These are phyloP conservation scores for Lordiphosa stackelbergi DNA, from an alignment of 1,140 invertebrate species.

Conservation along the genomic window DNA sequence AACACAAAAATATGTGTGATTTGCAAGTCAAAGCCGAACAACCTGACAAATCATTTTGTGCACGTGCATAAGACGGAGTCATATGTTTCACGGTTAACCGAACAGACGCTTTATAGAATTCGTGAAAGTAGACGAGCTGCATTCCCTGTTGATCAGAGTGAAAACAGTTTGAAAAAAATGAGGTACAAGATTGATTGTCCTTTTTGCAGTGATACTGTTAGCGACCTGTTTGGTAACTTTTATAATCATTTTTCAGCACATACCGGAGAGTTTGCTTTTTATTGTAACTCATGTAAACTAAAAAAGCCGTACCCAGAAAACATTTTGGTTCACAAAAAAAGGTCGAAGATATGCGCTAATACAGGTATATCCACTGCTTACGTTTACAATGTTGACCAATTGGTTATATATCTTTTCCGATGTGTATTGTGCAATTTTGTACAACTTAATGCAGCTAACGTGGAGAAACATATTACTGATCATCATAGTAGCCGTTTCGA, in stretches of 20 bases:
- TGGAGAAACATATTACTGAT: conserved; percentile 4
- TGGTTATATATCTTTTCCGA: conserved; percentile 2
- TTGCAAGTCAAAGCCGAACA: conserved; percentile 3
- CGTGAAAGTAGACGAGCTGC: neutral
- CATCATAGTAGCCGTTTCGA: conserved; percentile 2
- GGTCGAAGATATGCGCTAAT: neutral
- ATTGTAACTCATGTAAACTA: conserved; percentile 4
- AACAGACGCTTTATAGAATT: neutral
- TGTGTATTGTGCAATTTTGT: conserved; percentile 6
- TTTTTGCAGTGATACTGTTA: neutral
- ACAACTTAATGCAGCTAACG: conserved; percentile 3
- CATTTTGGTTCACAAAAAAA: neutral
- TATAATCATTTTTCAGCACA: conserved; percentile 5
- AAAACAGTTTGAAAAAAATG: neutral
- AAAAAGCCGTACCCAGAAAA: conserved; percentile 1
- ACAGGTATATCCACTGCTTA: neutral
- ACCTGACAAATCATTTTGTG: conserved; percentile 7
- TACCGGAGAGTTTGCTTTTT: conserved; percentile 7
- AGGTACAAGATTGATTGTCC: neutral
- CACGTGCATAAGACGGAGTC: conserved; percentile 1
- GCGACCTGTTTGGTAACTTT: neutral
- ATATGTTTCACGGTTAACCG: conserved; percentile 1
- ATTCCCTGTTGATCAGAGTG: neutral
- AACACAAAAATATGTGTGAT: conserved; percentile 1
- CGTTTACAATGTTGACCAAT: neutral